These are phyloP conservation scores for Tridacna gigas DNA, from an alignment of 2,888 invertebrate species.

Conservation along the genomic window DNA sequence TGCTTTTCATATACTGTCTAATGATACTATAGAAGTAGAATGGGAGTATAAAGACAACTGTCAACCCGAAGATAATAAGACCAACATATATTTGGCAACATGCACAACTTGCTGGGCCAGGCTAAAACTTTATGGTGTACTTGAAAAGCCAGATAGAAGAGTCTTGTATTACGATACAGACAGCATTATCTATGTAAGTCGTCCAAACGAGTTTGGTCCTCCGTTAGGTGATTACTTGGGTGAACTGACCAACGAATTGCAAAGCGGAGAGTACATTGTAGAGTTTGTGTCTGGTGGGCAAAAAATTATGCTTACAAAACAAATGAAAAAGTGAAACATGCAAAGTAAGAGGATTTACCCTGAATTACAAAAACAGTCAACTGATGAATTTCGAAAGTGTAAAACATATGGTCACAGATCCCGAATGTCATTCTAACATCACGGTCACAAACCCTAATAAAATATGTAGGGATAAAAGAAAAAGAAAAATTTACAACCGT, in stretches of 20 bases:
- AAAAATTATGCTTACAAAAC: constrained; percentile 41
- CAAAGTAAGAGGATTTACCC: too few species aligned
- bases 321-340: constrained; percentile 41
- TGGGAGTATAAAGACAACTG: constrained; percentile 26
- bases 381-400: constrained; percentile 44
- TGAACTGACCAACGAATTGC: constrained; percentile 31
- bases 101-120: too few species aligned
- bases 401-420: constrained; percentile 29
- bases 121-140: constrained; percentile 41
- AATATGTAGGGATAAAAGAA: constrained; percentile 85
- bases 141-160: constrained; percentile 28
- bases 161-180: constrained; percentile 39
- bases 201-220: constrained; percentile 26
- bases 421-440: neutral
- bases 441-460: constrained; percentile 7
- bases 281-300: constrained; percentile 41
- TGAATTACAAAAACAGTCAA: too few species aligned
- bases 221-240: constrained; percentile 39
- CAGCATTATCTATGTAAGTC: constrained; percentile 38
- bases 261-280: constrained; percentile 25
- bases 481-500: constrained; percentile 16
- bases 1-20: constrained; percentile 27
- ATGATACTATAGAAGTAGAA: constrained; percentile 33
- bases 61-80: constrained; percentile 42
- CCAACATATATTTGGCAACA: constrained; percentile 36